A percentile compares a stretch with the other conserved stretches of the same genome.
These are phyloP conservation scores for Leptodactylus fuscus DNA, from an alignment of 2,113 vertebrate genomes.

Conservation along the genomic window DNA sequence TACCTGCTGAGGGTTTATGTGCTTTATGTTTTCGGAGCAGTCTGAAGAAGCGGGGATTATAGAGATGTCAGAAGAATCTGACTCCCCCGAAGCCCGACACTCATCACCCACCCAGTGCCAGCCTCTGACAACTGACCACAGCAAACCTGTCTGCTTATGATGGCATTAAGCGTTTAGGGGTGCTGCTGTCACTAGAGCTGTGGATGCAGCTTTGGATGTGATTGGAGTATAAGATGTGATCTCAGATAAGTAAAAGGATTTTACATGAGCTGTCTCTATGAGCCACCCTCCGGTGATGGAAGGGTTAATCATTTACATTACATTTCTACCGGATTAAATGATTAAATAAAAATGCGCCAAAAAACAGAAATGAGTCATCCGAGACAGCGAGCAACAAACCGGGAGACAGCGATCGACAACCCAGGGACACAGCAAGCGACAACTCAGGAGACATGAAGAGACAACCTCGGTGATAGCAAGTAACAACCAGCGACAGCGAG, in stretches of 20 bases:
- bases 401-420: neutral
- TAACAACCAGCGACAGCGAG: too few species aligned
- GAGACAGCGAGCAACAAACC: neutral
- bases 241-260: too few species aligned
- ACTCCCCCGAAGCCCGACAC: neutral
- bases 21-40: constrained; percentile 9
- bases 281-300: too few species aligned
- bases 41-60: constrained; percentile 39
- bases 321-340: neutral
- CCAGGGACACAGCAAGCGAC: neutral
- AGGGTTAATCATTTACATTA: too few species aligned
- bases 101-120: neutral
- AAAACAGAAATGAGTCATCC: neutral
- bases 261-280: too few species aligned
- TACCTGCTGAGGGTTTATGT: constrained; percentile 40
- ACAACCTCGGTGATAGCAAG: too few species aligned
- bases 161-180: too few species aligned
- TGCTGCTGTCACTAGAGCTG: too few species aligned
- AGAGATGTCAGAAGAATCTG: neutral
- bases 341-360: neutral
- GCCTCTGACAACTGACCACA: neutral
- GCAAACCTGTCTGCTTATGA: too few species aligned
- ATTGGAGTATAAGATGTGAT: too few species aligned
- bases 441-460: too few species aligned
- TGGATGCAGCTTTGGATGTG: too few species aligned